Evolutionary conservation across 2,797 vertebrate species (phyloP).

Genomic region (Gambusia yucatana): DNA sequence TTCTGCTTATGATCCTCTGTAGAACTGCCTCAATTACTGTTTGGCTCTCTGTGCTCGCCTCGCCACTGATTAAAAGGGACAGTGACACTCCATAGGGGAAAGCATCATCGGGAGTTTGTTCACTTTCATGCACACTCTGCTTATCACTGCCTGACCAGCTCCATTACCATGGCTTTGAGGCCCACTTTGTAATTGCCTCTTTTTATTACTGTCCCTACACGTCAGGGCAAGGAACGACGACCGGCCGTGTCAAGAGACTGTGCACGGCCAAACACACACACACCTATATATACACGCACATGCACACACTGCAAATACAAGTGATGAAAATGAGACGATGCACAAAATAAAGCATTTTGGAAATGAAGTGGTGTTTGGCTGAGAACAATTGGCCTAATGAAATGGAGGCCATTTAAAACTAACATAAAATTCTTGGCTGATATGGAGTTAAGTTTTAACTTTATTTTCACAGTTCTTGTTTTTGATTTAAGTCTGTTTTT

Average conservation of each 20-base stretch:
- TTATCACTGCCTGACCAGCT: constrained; percentile 76
- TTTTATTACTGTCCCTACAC: constrained; percentile 73
- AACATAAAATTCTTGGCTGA: constrained; percentile 28
- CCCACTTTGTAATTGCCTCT: constrained; percentile 77
- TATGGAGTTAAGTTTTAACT: constrained; percentile 23
- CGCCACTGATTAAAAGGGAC: constrained; percentile 77
- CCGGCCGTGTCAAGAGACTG: constrained; percentile 44
- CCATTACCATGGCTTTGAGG: constrained; percentile 73
- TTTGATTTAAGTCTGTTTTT: not conserved
- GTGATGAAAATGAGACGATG: constrained; percentile 20
- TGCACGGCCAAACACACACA: constrained; percentile 26
- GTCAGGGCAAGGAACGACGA: constrained; percentile 69
- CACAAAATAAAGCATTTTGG: constrained; percentile 38
- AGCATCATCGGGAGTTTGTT: constrained; percentile 70
- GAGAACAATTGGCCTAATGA: constrained; percentile 44
- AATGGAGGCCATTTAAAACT: constrained; percentile 30
- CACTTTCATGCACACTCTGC: constrained; percentile 73
- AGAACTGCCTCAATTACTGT: constrained; percentile 72
- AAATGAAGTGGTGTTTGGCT: constrained; percentile 23
- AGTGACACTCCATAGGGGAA: constrained; percentile 65
- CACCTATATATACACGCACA: constrained; percentile 1
- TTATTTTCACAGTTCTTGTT: constrained; percentile 17
- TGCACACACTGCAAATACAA: constrained; percentile 21
- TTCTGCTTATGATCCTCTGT: constrained; percentile 58
- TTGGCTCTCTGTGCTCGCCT: constrained; percentile 64